Evolutionary conservation across 2,113 vertebrate species (phyloP), one percentile per base, ranked within the genome.

Genomic region (Rhinopomastus cyanomelas): DNA sequence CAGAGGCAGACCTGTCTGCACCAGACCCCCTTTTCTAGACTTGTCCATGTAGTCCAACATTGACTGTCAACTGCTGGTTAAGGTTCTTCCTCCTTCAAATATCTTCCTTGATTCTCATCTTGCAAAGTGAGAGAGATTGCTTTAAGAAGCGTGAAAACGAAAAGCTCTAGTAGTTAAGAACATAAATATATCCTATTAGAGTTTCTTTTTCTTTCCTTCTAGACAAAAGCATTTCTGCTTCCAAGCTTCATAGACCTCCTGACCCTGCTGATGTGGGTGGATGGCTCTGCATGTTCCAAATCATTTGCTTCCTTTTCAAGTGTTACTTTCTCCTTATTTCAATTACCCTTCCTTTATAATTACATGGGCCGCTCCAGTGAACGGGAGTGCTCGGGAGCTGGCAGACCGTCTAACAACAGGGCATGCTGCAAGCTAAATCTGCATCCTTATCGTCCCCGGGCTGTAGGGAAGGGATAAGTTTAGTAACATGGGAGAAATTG

Each of bases 331-430:
- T 37, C 94, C 62, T 92, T 61, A 91, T 93, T 94, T 92, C 95
- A 95, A 94, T 96, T 96, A 95, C 87, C 80, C 66, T 93, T 82
- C 74, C 68, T 44, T 78, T 93, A n/a, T 93, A 95, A 96, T 88
- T 93, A 69, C 82, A 25, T 0, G 51, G 82, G 56, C 30, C 5
- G 49, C 90, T 95, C 86, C 55, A 39, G 67, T 29, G 46, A 72
- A 46, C 20, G 5, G n/a, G 42, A 52, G 51, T 5, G 37, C 55
- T 72, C 46, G 27, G 64, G 60, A 76, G 51, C 76, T 90, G 83
- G 87, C 87, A 90, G 65, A 81, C 76, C 16, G 4, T n/a, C 83
- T 89, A 55, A 67, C 55, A 71, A 26, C 59, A 20, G 74, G 86
- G 74, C 32, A 11, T 12, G 48, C 53, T 77, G 76, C 60, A 68